Base-by-base conservation (phyloP, 2,113 vertebrate genomes). In the Macquaria ambigua region DNA sequence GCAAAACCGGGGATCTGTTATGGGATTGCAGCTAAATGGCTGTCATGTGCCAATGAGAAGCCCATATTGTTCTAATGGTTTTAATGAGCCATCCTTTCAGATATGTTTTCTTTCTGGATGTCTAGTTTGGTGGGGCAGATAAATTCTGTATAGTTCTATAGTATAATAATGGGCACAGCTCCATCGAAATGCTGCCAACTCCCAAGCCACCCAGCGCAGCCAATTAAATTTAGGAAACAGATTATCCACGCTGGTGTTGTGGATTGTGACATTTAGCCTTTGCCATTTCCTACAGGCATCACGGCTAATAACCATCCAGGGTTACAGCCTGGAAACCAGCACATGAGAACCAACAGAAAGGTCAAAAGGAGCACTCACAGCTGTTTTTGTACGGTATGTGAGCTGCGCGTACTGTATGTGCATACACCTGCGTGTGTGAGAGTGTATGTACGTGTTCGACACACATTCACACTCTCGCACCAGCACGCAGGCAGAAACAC, bases 271-370 rank as follows among this genome's bases (percentile, higher is more conserved):
- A 87, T 87, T 89, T 84, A 79, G 82, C 76, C 80, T 80, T 58
- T 82, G 86, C 71, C 73, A 61, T 86, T 92, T 93, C 91, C 91
- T 87, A 46, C 74, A 87, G 28, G 69, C 85, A 77, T 92, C 91
- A 81, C 21, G 62, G 72, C 43, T 53, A 90, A 92, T 88, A 84
- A 92, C n/a, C 68, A 39, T 85, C 78, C 77, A 15, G 58, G 16
- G 73, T 66, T 77, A 61, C 2, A 50, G 74, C n/a, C 58, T 76
- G 72, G 71, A 72, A 69, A 85, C 37, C 8, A 25, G 63, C 70
- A 25, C 62, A 58, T 16, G 78, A 72, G 85, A 86, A 66, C 79
- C 73, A 81, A 31, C 82, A 34, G 37, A 25, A 46, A 70, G 87
- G 88, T 91, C 84, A 81, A 16, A 82, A 58, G 48, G 77, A 89